Evolutionary conservation across 2,113 vertebrate genomes (phyloP).

Genomic region (Leptosomus discolor): DNA sequence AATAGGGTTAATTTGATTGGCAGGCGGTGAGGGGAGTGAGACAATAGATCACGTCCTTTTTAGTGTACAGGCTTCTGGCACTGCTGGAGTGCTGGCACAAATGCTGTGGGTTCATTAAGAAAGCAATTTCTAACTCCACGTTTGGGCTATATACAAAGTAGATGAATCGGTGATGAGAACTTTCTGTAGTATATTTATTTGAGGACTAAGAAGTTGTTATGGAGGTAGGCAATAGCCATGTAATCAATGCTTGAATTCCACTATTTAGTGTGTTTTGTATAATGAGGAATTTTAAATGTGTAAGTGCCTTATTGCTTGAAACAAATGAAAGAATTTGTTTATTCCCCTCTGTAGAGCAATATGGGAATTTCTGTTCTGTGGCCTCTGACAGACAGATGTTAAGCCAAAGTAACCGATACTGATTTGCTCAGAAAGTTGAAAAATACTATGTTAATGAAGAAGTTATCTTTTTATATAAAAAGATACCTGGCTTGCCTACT

Average conservation of each 20-base stretch:
- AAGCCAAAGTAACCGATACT: neutral
- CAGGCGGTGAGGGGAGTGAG: neutral
- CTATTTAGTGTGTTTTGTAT: constrained; percentile 49
- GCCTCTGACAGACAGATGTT: neutral
- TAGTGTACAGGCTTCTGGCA: neutral
- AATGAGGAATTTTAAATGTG: constrained; percentile 21
- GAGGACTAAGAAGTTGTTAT: neutral
- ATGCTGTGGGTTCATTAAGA: neutral
- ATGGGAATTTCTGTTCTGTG: constrained; percentile 24
- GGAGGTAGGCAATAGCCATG: neutral
- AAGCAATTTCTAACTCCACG: neutral
- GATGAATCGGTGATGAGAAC: neutral
- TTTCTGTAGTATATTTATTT: neutral
- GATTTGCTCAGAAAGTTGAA: neutral
- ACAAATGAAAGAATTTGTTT: neutral
- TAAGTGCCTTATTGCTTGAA: constrained; percentile 75
- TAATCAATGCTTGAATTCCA: constrained; percentile 9
- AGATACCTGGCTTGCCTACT: neutral
- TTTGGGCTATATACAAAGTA: neutral
- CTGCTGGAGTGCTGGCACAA: neutral
- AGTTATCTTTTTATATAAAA: neutral
- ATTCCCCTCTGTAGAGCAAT: constrained; percentile 33
- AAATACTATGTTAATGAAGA: neutral
- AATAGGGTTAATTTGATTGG: neutral
- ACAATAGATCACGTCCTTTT: neutral